Base-by-base conservation (phyloP, 2,113 vertebrate genomes). In the rabbit (Oryctolagus cuniculus) region DNA sequence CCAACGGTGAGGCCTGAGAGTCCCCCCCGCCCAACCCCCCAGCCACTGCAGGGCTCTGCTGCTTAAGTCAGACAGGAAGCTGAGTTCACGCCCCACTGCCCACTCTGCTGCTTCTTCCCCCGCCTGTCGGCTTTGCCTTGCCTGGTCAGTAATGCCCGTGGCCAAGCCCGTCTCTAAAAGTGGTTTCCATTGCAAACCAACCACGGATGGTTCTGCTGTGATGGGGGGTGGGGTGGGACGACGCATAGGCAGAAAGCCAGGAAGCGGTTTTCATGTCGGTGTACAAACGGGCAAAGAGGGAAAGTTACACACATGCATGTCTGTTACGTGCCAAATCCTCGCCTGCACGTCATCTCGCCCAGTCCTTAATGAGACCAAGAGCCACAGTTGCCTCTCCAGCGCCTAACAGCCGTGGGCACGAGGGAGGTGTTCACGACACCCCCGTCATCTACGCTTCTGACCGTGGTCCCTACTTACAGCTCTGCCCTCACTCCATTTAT, bases 211-310 rank as follows among this genome's bases (percentile, higher is more conserved):
- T 87, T 31, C 75, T 82, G 75, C 64, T 94, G 82, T 73, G 22
- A 69, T 34, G 72, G 21, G 34, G 34, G 75, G 64, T 21, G 34
- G 0, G 21, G 38, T 21, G 49, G 77, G 51, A 44, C 44, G 44
- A 44, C 44, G 44, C 44, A 44, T 6, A 74, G 67, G 75, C 49
- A 90, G 88, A 64, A 89, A 75, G 36, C 67, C 69, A 74, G 74
- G 90, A 90, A 75, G 84, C 87, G 38, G 69, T 79, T 91, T 89
- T 91, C 80, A 83, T 19, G 81, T 84, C 53, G 2, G 78, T 67
- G 95, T 85, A 72, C 67, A 95, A 92, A 92, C 78, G 92, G 67
- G 92, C 77, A 83, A 51, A 96, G 75, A n/a, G 31, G 38, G 66
- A 87, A 79, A 81, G 44, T 67, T 2, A 91, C 82, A 51, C 92